phyloP scores from a whole-genome alignment of 1,140 invertebrate species.

The Drosophila lacertosa region DNA sequence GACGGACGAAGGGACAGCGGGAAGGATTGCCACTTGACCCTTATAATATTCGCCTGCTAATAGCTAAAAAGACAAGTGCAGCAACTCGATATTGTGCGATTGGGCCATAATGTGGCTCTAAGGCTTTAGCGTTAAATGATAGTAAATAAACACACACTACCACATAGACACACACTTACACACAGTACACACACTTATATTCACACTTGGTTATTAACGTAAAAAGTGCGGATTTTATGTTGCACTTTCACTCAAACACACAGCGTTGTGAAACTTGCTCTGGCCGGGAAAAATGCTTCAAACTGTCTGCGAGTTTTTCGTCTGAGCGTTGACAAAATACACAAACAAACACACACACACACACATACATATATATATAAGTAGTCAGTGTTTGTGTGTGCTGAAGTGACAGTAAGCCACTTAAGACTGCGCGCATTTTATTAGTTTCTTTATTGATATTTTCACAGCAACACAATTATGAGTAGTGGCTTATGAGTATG shows the following conservation, averaged over 20 bases:
- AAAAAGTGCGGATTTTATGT: constrained; percentile 80
- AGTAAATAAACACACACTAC: constrained; percentile 62
- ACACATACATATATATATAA: constrained; percentile 29
- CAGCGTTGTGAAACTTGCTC: constrained; percentile 26
- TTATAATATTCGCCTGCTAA: constrained; percentile 59
- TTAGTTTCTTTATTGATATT: constrained; percentile 83
- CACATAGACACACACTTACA: constrained; percentile 21
- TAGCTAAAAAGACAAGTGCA: constrained; percentile 62
- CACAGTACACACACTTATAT: constrained; percentile 15
- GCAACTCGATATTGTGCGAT: constrained; percentile 28
- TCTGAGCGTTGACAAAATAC: constrained; percentile 68
- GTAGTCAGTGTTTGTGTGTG: constrained; percentile 38
- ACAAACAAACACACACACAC: constrained; percentile 35
- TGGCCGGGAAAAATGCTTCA: constrained; percentile 10
- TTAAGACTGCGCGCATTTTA: constrained; percentile 81
- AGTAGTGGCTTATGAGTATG: constrained; percentile 47
- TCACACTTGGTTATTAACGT: constrained; percentile 65
- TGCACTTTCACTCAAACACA: constrained; percentile 53
- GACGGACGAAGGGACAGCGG: constrained; percentile 3
- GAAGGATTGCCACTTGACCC: constrained; percentile 58
- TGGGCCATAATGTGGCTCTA: constrained; percentile 40
- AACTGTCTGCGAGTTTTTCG: constrained; percentile 33
- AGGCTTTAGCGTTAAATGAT: constrained; percentile 58
- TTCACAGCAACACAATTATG: constrained; percentile 80
- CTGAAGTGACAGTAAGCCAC: constrained; percentile 78